Evolutionary conservation across 2,888 invertebrate genomes (phyloP).

Genomic region (Hirtodrosophila alboralis): DNA sequence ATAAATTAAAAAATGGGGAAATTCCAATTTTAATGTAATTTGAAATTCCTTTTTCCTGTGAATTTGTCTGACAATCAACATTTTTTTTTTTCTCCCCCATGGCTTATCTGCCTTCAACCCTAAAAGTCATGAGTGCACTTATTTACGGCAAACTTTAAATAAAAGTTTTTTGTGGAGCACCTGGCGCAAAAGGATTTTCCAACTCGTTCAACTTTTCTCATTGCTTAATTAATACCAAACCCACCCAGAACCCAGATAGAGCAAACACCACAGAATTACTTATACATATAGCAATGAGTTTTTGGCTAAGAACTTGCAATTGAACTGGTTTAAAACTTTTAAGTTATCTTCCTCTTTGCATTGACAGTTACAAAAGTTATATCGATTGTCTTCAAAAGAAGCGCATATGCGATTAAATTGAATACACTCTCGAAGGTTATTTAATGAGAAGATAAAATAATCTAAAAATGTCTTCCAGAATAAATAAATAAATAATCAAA

Average conservation of each 20-base stretch:
- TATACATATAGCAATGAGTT: constrained; percentile 21
- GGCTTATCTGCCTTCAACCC: constrained; percentile 29
- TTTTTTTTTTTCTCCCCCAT: constrained; percentile 28
- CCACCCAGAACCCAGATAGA: no score
- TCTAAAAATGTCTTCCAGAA: no score
- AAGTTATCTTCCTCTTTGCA: constrained; percentile 8
- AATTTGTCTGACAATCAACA: constrained; percentile 24
- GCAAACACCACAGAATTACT: background rate
- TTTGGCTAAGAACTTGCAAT: constrained; percentile 30
- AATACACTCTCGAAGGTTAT: no score
- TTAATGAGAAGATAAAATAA: no score
- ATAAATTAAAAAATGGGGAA: constrained; percentile 29
- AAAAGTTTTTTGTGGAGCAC: constrained; percentile 41
- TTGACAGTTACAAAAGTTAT: no score
- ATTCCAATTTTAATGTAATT: constrained; percentile 39
- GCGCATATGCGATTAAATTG: no score
- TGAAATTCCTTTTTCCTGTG: constrained; percentile 14
- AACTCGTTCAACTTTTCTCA: constrained; percentile 28
- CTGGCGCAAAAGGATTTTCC: constrained; percentile 31
- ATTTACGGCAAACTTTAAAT: constrained; percentile 52
- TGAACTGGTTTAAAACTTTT: constrained; percentile 51
- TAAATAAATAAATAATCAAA: no score
- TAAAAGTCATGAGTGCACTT: constrained; percentile 49
- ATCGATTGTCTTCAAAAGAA: no score
- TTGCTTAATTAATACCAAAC: constrained; percentile 47